Evolutionary conservation across 1,140 invertebrate genomes (phyloP).

Genomic region (Forficula auricularia): DNA sequence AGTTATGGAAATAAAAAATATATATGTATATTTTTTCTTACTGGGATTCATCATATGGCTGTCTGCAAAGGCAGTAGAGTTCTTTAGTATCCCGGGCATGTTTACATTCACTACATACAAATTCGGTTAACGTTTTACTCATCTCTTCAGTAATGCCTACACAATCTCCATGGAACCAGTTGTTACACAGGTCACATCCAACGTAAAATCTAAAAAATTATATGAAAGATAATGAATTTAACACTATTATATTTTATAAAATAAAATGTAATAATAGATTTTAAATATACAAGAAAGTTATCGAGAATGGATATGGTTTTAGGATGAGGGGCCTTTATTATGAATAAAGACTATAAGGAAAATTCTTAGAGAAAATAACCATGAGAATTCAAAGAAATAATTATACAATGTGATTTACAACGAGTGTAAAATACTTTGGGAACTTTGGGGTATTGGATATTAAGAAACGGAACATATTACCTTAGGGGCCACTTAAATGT

Average conservation of each 20-base stretch:
- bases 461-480: no score
- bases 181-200: constrained; percentile 89
- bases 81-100: constrained; percentile 74
- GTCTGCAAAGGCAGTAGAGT: constrained; percentile 86
- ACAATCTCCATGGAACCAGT: constrained; percentile 97
- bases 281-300: constrained; percentile 1
- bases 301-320: no score
- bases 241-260: neutral
- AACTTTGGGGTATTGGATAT: no score
- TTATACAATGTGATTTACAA: no score
- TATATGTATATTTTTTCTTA: constrained; percentile 42
- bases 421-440: no score
- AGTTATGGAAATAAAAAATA: no score
- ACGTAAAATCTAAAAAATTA: constrained; percentile 68
- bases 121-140: constrained; percentile 77
- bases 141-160: constrained; percentile 86
- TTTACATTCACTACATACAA: constrained; percentile 73
- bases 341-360: no score
- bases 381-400: no score
- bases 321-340: no score
- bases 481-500: no score
- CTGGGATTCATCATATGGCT: constrained; percentile 95
- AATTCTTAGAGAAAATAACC: no score
- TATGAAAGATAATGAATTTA: constrained; percentile 2
- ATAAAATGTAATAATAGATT: neutral